Evolutionary conservation across 1,140 invertebrate genomes (phyloP), one percentile per base, ranked within the genome.

Genomic region (Pristionchus pacificus): DNA sequence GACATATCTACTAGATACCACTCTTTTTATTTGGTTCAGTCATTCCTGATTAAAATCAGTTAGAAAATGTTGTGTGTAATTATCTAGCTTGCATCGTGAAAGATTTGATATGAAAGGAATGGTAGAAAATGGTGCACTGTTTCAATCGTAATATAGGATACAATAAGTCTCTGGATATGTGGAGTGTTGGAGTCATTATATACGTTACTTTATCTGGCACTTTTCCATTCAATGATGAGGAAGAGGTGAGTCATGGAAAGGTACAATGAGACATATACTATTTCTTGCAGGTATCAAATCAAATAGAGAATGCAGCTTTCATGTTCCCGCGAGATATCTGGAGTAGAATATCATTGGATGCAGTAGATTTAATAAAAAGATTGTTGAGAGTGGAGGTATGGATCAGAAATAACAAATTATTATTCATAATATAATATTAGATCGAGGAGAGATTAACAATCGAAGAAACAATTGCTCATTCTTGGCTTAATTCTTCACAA

Each of bases 291-390:
- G 68, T 73, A 71, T 92, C 94, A 85, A 95, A 98, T 85, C 96
- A 98, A 86, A 98, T 98, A 77, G 93, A 97, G 87, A 98, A 98
- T 88, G 96, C 96, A 33, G 93, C 93, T 57, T 98, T 98, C 83
- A 98, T 99, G 96, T 99, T 97, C 88, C 96, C 96, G n/a, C 91
- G 92, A 0, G 92, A 92, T 85, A 93, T 95, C 0, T 98, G 96
- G 96, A 92, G 92, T 83, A 92, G 97, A 85, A 95, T 98, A 80
- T 95, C 93, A 25, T 89, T 89, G 32, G 91, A 96, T 86, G 93
- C 94, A 70, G 93, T 97, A 83, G 94, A 98, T 87, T 86, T 98
- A 66, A 98, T 98, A 74, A 96, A 93, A 86, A 97, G 96, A 87
- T 86, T 98, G 72, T 88, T 98, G 61, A 93, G 97, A 91, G 94